Evolutionary conservation across 2,113 vertebrate genomes (phyloP), one percentile per base, ranked within the genome.

Genomic region (Saguinus midas): DNA sequence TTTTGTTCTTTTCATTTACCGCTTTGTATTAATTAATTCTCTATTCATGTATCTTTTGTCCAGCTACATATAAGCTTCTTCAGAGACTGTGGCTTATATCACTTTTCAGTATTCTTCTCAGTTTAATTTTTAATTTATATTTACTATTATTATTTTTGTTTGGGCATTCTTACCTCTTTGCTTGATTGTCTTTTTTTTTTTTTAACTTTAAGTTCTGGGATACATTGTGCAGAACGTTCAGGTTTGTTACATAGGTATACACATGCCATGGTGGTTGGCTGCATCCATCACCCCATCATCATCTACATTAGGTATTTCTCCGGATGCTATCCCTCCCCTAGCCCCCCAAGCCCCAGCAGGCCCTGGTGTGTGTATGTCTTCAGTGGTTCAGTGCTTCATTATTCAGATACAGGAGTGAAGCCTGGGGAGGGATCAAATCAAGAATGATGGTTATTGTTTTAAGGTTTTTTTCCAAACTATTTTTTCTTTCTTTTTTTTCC

Each of bases 161-260:
- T 18, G 70, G 11, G 8, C 17, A 73, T 2, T 40, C 32, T 96
- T 72, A 78, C 3, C 10, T 14, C n/a, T 79, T 1, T 96, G 83
- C 45, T 94, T 94, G 25, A 35, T n/a, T 87, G 6, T 64, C 5
- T 86, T 95, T 93, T 73, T 87, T 32, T 92, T 32, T 55, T 96
- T 94, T 92, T n/a, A 50, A 32, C 45, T 52, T 52, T 52, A 52
- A 52, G 13, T 13, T 17, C 50, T 52, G 50, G 50, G 50, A 52
- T 52, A 52, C 50, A 52, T 52, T 52, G 50, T 16, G 50, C 50
- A 17, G 16, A 52, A 52, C 50, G 16, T 52, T 52, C 14, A 52
- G 50, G 14, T 52, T 52, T 52, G 50, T 52, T 52, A 17, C 14
- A 52, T 52, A 52, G 50, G 50, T 52, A 52, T 52, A 52, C 50